phyloP scores from a whole-genome alignment of 2,797 vertebrate species.

The Cetoscarus ocellatus region DNA sequence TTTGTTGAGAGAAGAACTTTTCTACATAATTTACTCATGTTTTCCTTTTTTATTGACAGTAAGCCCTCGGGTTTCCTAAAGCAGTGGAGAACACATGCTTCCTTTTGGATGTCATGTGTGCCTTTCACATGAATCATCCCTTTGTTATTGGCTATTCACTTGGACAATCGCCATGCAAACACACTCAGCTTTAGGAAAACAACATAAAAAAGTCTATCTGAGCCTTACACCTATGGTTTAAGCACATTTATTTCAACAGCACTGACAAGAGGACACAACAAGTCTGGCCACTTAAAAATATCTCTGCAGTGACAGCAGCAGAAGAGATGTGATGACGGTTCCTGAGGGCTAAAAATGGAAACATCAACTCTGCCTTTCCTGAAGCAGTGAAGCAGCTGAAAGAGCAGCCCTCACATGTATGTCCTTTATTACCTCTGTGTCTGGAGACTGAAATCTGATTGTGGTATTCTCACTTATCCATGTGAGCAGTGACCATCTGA shows the following conservation, averaged over 20 bases:
- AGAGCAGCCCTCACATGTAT: constrained; percentile 28
- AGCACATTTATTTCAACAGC: neutral
- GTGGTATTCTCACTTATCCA: constrained; percentile 22
- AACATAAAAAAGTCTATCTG: neutral
- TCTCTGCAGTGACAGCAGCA: neutral
- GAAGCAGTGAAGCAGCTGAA: constrained; percentile 25
- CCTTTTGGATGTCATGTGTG: constrained; percentile 8
- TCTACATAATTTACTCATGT: neutral
- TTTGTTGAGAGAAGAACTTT: neutral
- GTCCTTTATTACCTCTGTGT: constrained; percentile 14
- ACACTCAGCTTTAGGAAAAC: neutral
- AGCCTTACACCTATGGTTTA: neutral
- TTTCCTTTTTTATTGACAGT: constrained; percentile 1
- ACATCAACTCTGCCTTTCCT: constrained; percentile 19
- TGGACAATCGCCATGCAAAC: constrained; percentile 1
- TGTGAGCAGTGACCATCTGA: constrained; percentile 46
- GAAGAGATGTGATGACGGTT: constrained; percentile 4
- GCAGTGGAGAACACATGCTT: constrained; percentile 8
- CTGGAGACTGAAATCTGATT: constrained; percentile 30
- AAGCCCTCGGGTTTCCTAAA: neutral
- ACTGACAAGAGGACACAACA: constrained; percentile 3
- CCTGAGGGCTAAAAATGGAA: constrained; percentile 44
- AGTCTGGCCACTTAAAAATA: neutral
- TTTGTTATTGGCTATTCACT: constrained; percentile 40
- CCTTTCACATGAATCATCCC: constrained; percentile 34